These are phyloP conservation scores for Aurelia sp. DNA, from an alignment of 30 jellyfish, hydroid and myxozoan species.

Conservation along the genomic window DNA sequence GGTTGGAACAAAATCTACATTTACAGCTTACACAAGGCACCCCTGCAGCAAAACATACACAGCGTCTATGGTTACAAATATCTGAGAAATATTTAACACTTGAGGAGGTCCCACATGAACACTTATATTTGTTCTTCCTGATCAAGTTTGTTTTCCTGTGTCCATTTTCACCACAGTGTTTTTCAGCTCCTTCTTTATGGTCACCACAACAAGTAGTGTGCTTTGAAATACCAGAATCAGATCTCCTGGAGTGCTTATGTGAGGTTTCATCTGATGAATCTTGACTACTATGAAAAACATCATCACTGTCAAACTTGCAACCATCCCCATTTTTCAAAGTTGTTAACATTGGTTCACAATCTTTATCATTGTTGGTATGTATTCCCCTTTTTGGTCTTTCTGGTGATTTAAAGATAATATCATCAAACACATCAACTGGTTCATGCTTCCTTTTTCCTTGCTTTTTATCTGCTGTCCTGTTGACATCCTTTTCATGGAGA, in stretches of 20 bases:
- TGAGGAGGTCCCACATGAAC: slow-evolving; percentile 77
- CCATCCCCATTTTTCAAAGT: too few relatives aligned
- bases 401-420: too few relatives aligned
- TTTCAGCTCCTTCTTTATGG: background rate
- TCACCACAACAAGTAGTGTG: too few relatives aligned
- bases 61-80: slow-evolving; percentile 77
- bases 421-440: background rate
- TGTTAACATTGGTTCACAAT: too few relatives aligned
- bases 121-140: slow-evolving; percentile 62
- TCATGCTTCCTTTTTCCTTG: slow-evolving; percentile 11
- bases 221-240: too few relatives aligned
- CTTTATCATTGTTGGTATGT: background rate
- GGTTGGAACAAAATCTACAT: slow-evolving; percentile 86
- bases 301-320: background rate
- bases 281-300: background rate
- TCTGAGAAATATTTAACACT: slow-evolving; percentile 66
- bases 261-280: too few relatives aligned
- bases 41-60: slow-evolving; percentile 86
- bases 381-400: background rate
- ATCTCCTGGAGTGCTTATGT: too few relatives aligned
- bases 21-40: slow-evolving; percentile 85
- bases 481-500: background rate
- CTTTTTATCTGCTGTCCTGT: background rate
- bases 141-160: slow-evolving; percentile 12
- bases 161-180: slow-evolving; percentile 1